Evolutionary conservation across 2,113 vertebrate genomes (phyloP), one percentile per base, ranked within the genome.

Genomic region (Alosa alosa): DNA sequence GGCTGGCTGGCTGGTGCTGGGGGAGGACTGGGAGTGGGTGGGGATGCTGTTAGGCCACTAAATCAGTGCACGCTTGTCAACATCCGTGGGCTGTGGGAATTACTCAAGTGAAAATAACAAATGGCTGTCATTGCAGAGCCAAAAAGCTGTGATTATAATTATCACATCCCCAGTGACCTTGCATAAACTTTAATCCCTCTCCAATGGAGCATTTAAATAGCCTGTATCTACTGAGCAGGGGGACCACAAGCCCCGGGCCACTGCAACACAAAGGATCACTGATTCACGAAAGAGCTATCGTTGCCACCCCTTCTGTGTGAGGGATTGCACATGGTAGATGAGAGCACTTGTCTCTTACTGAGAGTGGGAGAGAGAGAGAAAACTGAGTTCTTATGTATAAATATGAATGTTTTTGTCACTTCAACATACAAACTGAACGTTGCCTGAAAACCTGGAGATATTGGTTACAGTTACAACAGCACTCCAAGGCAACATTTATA

Each of bases 131-230:
- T 98, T 99, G 98, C 96, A 96, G 96, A 97, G 98, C 97, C 97
- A 98, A 98, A 99, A 99, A 97, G 97, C 97, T 99, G 97, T 99
- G 98, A 99, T 99, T 99, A 99, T 99, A 99, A 99, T 99, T 98
- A 99, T 99, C 98, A 99, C 98, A 99, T 98, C 98, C 97, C 97
- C 97, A 95, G 97, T 99, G 98, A 99, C 98, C 98, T 99, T 99
- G 98, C 97, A 99, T 99, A 99, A 99, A 99, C 98, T 99, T 99
- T 99, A 99, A 99, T 99, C 97, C 96, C 98, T 99, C 97, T 99
- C 97, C 98, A 99, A 99, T 98, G 98, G 97, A 99, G 98, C 98
- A 99, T 99, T 99, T 99, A 99, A 99, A 99, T 98, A 97, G 97
- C 96, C 97, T 99, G 96, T 95, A 94, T 95, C 90, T 96, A 92